Base-by-base conservation (phyloP, 2,113 vertebrate genomes). In the Psilopsiagon aurifrons region DNA sequence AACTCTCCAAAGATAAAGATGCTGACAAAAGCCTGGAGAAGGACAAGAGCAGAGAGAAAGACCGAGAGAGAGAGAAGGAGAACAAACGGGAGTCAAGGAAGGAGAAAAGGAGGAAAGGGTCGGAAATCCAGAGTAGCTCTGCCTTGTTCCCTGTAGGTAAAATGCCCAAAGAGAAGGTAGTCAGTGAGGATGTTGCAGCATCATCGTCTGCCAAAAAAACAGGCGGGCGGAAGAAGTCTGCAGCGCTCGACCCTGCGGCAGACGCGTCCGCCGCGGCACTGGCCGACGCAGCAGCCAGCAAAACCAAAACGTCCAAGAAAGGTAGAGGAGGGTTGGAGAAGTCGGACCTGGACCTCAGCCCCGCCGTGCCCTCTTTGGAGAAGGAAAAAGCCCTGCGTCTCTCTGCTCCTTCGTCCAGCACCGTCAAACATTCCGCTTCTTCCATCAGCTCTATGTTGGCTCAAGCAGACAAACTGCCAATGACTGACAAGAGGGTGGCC, bases 401-500 rank as follows among this genome's bases (percentile, higher is more conserved):
- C 95, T 85, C 97, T 55, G 88, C 98, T 83, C 96, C 98, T 88
- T 97, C 98, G 1, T 97, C 96, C 28, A 97, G 98, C 95, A 59
- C 97, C 69, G 96, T 98, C 83, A 99, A 99, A 85, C 98, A 98
- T 95, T 98, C 99, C 59, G 96, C 98, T 92, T 98, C 99, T 67
- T 98, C 99, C 92, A 98, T 99, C 94, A 98, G 98, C 96, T 98
- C 98, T 41, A 98, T 99, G 98, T 95, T 99, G 97, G 98, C 98
- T 94, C 98, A 99, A 92, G 99, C 99, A 63, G 99, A 99, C 98
- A 99, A 99, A 91, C 98, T 99, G 96, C 98, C 99, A 28, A 98
- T 98, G 97, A 98, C 99, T 73, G 99, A 99, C 98, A 99, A 99
- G 97, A 98, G 98, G 85, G 98, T 99, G 83, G 99, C 98, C 86